phyloP scores from a whole-genome alignment of 2,797 vertebrate genomes.

The Dermochelys coriacea region DNA sequence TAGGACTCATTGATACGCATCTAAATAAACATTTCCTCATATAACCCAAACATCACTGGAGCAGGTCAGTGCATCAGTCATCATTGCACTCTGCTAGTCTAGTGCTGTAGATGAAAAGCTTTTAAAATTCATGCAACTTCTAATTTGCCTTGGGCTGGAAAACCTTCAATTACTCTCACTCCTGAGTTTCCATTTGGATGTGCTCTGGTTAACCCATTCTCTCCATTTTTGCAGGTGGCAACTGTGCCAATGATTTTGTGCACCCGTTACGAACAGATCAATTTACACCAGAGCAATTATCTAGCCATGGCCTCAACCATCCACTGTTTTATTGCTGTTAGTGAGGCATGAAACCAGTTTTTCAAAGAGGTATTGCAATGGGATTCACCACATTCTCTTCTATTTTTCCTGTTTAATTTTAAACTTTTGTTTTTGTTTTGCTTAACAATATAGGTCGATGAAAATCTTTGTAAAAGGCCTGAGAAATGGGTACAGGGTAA shows the following conservation, averaged over 20 bases:
- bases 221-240: neutral
- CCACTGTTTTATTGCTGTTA: neutral
- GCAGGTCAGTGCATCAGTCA: neutral
- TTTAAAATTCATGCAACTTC: conserved; percentile 38
- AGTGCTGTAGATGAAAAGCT: neutral
- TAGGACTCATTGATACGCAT: conserved; percentile 7
- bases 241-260: neutral
- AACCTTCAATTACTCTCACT: neutral
- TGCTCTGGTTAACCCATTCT: conserved; percentile 14
- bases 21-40: conserved; percentile 35
- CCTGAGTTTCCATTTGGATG: neutral
- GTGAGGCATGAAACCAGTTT: neutral
- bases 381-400: neutral
- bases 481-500: conserved; percentile 3
- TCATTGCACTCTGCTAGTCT: neutral
- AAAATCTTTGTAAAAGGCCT: conserved; percentile 22
- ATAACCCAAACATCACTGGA: neutral
- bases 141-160: neutral
- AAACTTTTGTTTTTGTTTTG: neutral
- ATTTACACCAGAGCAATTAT: neutral
- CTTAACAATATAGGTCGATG: neutral
- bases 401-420: neutral
- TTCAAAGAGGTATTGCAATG: accelerated
- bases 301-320: neutral
- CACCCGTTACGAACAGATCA: neutral